phyloP scores from a whole-genome alignment of 1,140 invertebrate genomes.

The Sitobion miscanthi region DNA sequence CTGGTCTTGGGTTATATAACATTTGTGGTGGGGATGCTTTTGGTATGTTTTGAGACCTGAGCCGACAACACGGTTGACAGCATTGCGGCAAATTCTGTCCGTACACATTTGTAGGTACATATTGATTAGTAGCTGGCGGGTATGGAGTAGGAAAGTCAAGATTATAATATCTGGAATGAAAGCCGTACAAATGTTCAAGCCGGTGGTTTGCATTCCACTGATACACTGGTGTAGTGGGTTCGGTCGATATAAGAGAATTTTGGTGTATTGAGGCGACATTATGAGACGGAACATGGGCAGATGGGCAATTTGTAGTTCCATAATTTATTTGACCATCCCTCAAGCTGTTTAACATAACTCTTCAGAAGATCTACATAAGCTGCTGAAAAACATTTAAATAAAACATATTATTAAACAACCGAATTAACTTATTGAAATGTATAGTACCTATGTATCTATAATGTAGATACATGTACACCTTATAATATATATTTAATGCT shows the following conservation, averaged over 20 bases:
- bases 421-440: neutral
- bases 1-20: slow-evolving; percentile 29
- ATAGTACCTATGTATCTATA: neutral
- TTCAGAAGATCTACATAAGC: slow-evolving; percentile 20
- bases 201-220: slow-evolving; percentile 41
- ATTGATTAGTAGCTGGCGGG: slow-evolving; percentile 43
- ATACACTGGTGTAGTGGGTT: slow-evolving; percentile 14
- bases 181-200: slow-evolving; percentile 51
- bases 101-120: slow-evolving; percentile 30
- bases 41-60: slow-evolving; percentile 34
- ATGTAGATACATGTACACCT: neutral
- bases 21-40: slow-evolving; percentile 31
- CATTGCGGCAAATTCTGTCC: slow-evolving; percentile 42
- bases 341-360: slow-evolving; percentile 54
- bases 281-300: slow-evolving; percentile 35
- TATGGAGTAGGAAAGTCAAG: slow-evolving; percentile 44
- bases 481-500: neutral
- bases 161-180: slow-evolving; percentile 55
- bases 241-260: slow-evolving; percentile 36
- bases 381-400: slow-evolving; percentile 6
- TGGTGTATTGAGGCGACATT: slow-evolving; percentile 50
- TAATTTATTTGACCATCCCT: slow-evolving; percentile 53
- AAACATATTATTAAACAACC: neutral
- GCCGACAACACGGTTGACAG: slow-evolving; percentile 51
- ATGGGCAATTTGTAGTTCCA: slow-evolving; percentile 33